Conservation (phyloP, 1,140 invertebrate species). For the Orussus abietinus region DNA sequence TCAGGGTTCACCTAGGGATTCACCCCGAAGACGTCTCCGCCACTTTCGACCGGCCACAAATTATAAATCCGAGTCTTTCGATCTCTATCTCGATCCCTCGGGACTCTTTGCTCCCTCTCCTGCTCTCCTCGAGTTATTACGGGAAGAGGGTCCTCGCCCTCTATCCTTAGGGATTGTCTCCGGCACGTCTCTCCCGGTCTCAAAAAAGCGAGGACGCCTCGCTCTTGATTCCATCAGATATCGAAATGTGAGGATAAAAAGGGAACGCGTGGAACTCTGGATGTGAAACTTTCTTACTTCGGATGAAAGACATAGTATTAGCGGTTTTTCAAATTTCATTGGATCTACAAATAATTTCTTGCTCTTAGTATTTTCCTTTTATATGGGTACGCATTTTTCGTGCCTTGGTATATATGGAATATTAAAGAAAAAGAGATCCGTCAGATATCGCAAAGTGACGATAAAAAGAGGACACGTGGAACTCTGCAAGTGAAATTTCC, state of each 20-base stretch:
- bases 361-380: conserved; percentile 1
- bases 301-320: no score
- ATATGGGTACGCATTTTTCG: conserved; percentile 2
- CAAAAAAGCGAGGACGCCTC: no score
- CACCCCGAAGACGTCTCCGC: conserved; percentile 2
- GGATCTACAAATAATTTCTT: conserved; percentile 1
- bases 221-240: neutral
- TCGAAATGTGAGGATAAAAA: neutral
- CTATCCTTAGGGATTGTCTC: conserved; percentile 20
- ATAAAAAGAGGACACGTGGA: no score
- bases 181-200: no score
- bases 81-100: conserved; percentile 18
- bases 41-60: no score
- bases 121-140: neutral
- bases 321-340: conserved; percentile 4
- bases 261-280: no score
- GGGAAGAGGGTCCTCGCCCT: neutral
- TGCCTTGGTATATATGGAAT: no score
- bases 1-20: conserved; percentile 12
- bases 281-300: no score
- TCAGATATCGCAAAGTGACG: neutral
- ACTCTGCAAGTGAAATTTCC: no score
- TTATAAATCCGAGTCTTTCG: conserved; percentile 20
- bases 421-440: no score
- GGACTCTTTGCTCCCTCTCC: conserved; percentile 3